Evolutionary conservation across 1,140 invertebrate genomes (phyloP), one percentile per base, ranked within the genome.

Genomic region (Drosophila triauraria): DNA sequence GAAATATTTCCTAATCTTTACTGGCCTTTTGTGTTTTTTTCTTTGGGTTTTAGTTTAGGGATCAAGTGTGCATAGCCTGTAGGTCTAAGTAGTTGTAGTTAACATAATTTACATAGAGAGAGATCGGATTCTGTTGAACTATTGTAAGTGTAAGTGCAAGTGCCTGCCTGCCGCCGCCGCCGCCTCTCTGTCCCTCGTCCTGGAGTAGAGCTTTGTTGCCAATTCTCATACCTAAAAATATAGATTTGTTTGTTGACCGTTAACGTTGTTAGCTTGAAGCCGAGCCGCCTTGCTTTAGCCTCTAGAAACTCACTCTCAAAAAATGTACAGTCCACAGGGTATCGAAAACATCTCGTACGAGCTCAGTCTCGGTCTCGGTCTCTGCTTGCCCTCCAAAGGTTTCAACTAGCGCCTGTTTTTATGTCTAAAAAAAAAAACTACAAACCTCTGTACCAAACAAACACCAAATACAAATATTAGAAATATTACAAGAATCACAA

Each of bases 401-500:
- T 88, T 88, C 84, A 88, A 84, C 85, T 81, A 81, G 77, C 84
- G 85, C 84, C 84, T 88, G 74, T 88, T 84, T 87, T 88, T 72
- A 84, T 75, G 84, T 88, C 77, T 84, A 51, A 42, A 6, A 42
- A 42, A 13, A 4, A 12, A 40, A 40, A 13, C 4, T 44, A 71
- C 54, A 57, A 69, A 69, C 57, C 57, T 62, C 78, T 86, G 78
- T 86, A 85, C 82, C 78, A 84, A 85, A 30, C 27, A 30, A 51
- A 62, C 13, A 50, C 44, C 8, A 72, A 64, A 40, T 61, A 50
- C 35, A 82, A 67, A 57, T 17, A 40, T 43, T 53, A 60, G 46
- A 51, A 32, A 30, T 17, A 40, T 43, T 46, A 60, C 54, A 51
- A 32, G 44, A 44, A 32, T 32, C 9, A 51, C 20, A 59, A 40